phyloP scores from a whole-genome alignment of 1,140 invertebrate genomes.

The Vanessa tameamea region DNA sequence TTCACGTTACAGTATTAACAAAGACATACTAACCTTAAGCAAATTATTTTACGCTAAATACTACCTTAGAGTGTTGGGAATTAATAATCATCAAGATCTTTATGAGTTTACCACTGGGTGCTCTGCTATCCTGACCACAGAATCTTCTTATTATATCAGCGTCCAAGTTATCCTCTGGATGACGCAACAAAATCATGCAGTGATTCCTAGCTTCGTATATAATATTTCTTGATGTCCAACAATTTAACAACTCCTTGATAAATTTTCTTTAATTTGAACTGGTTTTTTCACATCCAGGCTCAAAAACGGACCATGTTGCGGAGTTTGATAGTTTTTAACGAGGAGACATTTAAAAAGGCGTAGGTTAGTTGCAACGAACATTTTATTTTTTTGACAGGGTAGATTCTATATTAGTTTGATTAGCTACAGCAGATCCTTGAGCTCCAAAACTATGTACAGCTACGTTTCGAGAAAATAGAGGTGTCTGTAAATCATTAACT shows the following conservation, averaged over 20 bases:
- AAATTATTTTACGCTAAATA: neutral
- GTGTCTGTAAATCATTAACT: too few species aligned
- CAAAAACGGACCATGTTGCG: too few species aligned
- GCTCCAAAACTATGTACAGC: too few species aligned
- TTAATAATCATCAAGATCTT: slow-evolving; percentile 6
- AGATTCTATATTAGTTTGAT: too few species aligned
- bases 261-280: too few species aligned
- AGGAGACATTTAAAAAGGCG: too few species aligned
- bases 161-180: neutral
- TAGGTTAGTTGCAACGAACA: too few species aligned
- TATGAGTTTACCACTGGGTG: neutral
- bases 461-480: too few species aligned
- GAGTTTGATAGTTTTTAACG: too few species aligned
- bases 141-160: slow-evolving; percentile 13
- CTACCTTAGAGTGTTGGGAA: slow-evolving; percentile 11
- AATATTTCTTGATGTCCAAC: neutral
- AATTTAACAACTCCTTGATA: neutral
- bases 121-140: neutral
- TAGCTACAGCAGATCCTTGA: too few species aligned
- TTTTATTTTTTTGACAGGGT: too few species aligned
- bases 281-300: too few species aligned
- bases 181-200: neutral
- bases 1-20: neutral
- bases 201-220: neutral
- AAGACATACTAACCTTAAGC: slow-evolving; percentile 13